Percentiles rank a stretch among this genome's conserved stretches.
phyloP scores from a whole-genome alignment of 2,797 vertebrate species.

The Melanotaenia trifasciata region DNA sequence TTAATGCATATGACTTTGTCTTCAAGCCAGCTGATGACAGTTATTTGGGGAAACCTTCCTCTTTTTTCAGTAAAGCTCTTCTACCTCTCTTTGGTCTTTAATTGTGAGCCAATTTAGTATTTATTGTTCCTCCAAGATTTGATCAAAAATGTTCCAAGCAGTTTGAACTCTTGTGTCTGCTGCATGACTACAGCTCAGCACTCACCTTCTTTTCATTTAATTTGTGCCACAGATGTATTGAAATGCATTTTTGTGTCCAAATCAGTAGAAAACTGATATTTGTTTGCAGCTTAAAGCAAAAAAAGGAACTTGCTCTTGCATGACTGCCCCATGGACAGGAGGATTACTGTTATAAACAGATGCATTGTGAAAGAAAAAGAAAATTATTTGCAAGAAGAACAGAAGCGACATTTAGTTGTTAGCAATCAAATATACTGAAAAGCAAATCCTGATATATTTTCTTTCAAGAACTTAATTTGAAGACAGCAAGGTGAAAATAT shows the following conservation, averaged over 20 bases:
- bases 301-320: background rate
- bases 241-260: background rate
- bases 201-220: background rate
- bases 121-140: slow-evolving; percentile 29
- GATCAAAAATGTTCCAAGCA: slow-evolving; percentile 37
- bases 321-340: slow-evolving; percentile 13
- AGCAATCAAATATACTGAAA: slow-evolving; percentile 54
- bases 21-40: background rate
- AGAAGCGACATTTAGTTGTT: slow-evolving; percentile 57
- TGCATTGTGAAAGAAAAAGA: slow-evolving; percentile 20
- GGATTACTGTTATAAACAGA: slow-evolving; percentile 32
- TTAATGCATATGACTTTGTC: background rate
- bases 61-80: slow-evolving; percentile 12
- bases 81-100: slow-evolving; percentile 5
- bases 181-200: slow-evolving; percentile 5
- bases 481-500: slow-evolving; percentile 46
- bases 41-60: slow-evolving; percentile 13
- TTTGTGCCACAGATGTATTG: slow-evolving; percentile 10
- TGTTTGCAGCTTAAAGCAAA: slow-evolving; percentile 27
- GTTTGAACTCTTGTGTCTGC: slow-evolving; percentile 8
- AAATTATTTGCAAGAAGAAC: slow-evolving; percentile 40
- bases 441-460: slow-evolving; percentile 35
- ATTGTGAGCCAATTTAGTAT: slow-evolving; percentile 24
- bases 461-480: slow-evolving; percentile 28
- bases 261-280: slow-evolving; percentile 14